phyloP scores from a whole-genome alignment of 2,888 invertebrate species.

The Drosophila mayaguana region DNA sequence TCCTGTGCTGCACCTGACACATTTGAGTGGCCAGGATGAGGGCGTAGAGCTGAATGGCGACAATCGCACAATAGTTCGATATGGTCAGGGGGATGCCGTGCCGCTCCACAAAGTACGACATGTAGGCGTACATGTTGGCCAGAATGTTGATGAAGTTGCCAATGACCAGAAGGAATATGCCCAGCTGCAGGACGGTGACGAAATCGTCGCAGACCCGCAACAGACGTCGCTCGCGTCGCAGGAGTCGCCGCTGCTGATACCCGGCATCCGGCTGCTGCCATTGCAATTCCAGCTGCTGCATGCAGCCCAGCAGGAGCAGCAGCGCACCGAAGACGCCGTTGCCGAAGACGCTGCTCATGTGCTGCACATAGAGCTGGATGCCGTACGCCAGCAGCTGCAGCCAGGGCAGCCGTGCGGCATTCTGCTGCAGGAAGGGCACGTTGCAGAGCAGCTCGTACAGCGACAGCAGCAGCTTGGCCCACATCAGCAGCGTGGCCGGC shows the following conservation, averaged over 20 bases:
- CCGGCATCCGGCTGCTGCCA: slow-evolving; percentile 19
- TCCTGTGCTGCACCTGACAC: slow-evolving; percentile 61
- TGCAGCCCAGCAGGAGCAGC: slow-evolving; percentile 65
- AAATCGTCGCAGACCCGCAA: slow-evolving; percentile 47
- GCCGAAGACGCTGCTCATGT: slow-evolving; percentile 69
- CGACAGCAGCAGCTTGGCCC: slow-evolving; percentile 69
- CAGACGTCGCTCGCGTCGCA: slow-evolving; percentile 55
- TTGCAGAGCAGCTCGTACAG: slow-evolving; percentile 73
- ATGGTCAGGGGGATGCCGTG: slow-evolving; percentile 74
- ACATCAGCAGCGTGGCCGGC: slow-evolving; percentile 51
- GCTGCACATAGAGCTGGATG: slow-evolving; percentile 73
- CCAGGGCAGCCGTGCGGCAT: slow-evolving; percentile 56
- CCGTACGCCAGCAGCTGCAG: slow-evolving; percentile 66
- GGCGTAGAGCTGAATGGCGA: slow-evolving; percentile 68
- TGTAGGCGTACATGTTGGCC: slow-evolving; percentile 80
- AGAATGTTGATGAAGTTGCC: slow-evolving; percentile 77
- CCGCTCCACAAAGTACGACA: slow-evolving; percentile 75
- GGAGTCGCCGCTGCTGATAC: slow-evolving; percentile 17
- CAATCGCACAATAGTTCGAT: slow-evolving; percentile 66
- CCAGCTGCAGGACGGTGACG: slow-evolving; percentile 62
- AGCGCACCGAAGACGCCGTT: slow-evolving; percentile 69
- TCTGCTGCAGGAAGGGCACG: slow-evolving; percentile 72
- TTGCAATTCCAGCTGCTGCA: slow-evolving; percentile 60
- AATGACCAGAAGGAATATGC: slow-evolving; percentile 73
- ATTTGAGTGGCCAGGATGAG: slow-evolving; percentile 61